Evolutionary conservation across 2,113 vertebrate genomes (phyloP).

Genomic region (Vulpes vulpes): DNA sequence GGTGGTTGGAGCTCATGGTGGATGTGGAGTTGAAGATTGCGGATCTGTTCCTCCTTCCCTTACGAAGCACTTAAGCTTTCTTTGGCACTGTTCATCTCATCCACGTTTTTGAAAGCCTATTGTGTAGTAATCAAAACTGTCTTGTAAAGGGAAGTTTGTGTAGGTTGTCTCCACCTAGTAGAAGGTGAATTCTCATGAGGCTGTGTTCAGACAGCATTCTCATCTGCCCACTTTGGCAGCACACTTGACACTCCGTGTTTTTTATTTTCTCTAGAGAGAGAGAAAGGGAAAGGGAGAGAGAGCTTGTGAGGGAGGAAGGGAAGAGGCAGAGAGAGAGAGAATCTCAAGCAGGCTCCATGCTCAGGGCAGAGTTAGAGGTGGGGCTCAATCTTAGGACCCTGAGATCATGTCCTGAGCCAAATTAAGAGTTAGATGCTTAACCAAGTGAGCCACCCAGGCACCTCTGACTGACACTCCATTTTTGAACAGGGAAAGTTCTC

Average conservation of each 20-base stretch:
- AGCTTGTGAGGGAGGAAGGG: neutral
- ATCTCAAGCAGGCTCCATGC: neutral
- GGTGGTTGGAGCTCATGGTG: neutral
- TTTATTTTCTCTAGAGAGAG: neutral
- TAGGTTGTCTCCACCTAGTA: conserved; percentile 33
- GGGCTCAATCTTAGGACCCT: neutral
- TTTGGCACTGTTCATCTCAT: neutral
- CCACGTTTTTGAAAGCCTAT: conserved; percentile 19
- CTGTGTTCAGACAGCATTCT: neutral
- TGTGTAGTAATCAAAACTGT: conserved; percentile 24
- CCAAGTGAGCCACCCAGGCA: neutral
- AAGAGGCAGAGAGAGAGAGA: neutral
- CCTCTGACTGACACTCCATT: neutral
- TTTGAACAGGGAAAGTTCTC: conserved; percentile 10
- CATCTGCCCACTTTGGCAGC: neutral
- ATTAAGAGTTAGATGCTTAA: neutral
- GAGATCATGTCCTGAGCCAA: neutral
- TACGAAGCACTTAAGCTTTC: neutral
- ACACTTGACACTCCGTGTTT: neutral
- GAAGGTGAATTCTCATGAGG: neutral
- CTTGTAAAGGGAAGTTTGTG: conserved; percentile 32
- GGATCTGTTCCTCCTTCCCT: neutral
- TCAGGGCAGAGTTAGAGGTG: neutral
- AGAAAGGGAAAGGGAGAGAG: too few relatives aligned
- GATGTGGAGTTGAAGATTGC: neutral